Conservation (phyloP, 1,140 invertebrate genomes). For the Argopecten irradians region DNA sequence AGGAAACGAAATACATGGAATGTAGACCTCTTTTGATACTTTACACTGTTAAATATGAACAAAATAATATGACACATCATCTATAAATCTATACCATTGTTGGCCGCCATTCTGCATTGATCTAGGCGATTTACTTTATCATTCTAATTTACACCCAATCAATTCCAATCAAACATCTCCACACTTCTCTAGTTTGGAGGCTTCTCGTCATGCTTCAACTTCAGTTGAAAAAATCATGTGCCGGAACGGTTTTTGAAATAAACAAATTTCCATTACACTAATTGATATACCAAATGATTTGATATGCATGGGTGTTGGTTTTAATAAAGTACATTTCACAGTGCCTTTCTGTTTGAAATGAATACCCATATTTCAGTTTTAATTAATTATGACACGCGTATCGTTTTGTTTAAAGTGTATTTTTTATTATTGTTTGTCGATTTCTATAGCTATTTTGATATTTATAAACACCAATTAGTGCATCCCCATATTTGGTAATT, state of each 20-base stretch:
- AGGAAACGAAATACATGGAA: no score
- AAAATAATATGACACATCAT: not conserved
- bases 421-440: not conserved
- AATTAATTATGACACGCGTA: slow-evolving; percentile 8
- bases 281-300: slow-evolving; percentile 1
- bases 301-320: slow-evolving; percentile 21
- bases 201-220: not conserved
- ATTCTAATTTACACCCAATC: not conserved
- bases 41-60: not conserved
- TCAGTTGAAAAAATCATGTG: slow-evolving; percentile 16
- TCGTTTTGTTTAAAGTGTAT: slow-evolving; percentile 13
- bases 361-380: slow-evolving; percentile 10
- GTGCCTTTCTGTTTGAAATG: not conserved
- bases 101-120: not conserved
- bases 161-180: not conserved
- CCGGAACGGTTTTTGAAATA: slow-evolving; percentile 20
- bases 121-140: not conserved
- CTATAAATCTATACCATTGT: not conserved
- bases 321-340: not conserved
- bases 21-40: not conserved
- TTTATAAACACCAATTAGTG: slow-evolving; percentile 3
- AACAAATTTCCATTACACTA: slow-evolving; percentile 3
- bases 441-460: not conserved
- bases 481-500: slow-evolving; percentile 17
- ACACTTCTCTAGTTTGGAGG: not conserved